These are phyloP conservation scores for Rhyzopertha dominica DNA, from an alignment of 1,140 invertebrate species.

Conservation along the genomic window DNA sequence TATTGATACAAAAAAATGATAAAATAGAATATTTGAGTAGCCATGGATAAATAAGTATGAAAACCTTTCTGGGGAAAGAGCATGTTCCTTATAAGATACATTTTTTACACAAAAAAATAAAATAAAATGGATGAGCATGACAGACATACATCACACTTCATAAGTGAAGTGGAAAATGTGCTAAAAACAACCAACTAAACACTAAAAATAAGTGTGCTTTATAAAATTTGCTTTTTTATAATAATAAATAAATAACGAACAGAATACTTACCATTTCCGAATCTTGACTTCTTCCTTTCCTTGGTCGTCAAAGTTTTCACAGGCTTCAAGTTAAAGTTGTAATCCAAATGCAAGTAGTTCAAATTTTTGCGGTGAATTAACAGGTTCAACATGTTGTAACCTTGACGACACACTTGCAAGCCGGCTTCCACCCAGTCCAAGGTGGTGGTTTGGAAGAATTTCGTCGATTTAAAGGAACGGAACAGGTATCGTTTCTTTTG, in stretches of 20 bases:
- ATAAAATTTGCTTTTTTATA: too few relatives aligned
- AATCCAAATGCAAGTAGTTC: constrained; percentile 99
- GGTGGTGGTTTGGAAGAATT: constrained; percentile 99
- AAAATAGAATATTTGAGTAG: too few relatives aligned
- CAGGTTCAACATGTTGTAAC: constrained; percentile 99
- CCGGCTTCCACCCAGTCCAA: constrained; percentile 99
- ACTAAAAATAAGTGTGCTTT: too few relatives aligned
- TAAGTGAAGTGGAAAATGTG: too few relatives aligned
- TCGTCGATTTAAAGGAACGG: constrained; percentile 98
- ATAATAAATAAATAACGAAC: neutral
- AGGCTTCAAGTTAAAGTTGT: constrained; percentile 99
- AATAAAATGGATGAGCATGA: too few relatives aligned
- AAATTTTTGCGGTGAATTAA: constrained; percentile 99
- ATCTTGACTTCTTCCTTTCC: constrained; percentile 98
- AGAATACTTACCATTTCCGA: constrained; percentile 81
- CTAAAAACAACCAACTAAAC: too few relatives aligned
- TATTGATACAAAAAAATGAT: too few relatives aligned
- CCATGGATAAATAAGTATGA: too few relatives aligned
- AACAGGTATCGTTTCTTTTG: constrained; percentile 98
- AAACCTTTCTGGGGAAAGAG: too few relatives aligned
- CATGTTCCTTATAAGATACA: neutral
- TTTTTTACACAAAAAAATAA: neutral
- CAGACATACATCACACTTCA: too few relatives aligned
- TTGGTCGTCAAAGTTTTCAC: constrained; percentile 99
- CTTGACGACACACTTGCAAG: constrained; percentile 95